Percentiles rank a stretch among this genome's conserved stretches.
Conservation (phyloP, 2,888 invertebrate species). For the Andrena hattorfiana region DNA sequence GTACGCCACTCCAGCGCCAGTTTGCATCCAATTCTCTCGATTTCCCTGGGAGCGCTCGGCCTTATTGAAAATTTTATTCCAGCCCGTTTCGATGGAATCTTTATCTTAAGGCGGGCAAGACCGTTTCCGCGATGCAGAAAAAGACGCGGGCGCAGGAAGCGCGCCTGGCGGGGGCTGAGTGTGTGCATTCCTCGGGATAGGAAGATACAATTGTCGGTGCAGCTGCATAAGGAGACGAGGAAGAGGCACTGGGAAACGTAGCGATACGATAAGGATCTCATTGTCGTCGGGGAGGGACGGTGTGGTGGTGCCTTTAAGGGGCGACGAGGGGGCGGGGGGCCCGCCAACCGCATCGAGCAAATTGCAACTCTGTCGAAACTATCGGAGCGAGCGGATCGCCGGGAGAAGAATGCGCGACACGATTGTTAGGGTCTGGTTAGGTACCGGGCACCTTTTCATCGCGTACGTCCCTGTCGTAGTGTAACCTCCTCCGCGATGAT, state of each 20-base stretch:
- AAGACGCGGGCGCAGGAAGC: not conserved
- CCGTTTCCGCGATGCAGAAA: conserved; percentile 3
- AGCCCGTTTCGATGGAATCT: conserved; percentile 29
- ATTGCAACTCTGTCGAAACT: conserved; percentile 83
- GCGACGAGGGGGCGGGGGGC: conserved; percentile 5
- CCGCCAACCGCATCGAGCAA: conserved; percentile 78
- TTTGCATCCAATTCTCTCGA: conserved; percentile 25
- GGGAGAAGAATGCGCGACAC: conserved; percentile 83
- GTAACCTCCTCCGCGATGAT: conserved; percentile 73
- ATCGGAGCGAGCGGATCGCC: conserved; percentile 79
- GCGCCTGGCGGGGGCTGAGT: not conserved
- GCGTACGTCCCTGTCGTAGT: conserved; percentile 68
- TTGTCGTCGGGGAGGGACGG: conserved; percentile 62
- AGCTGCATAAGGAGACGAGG: conserved; percentile 44
- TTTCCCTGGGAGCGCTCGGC: not conserved
- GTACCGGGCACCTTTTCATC: conserved; percentile 73
- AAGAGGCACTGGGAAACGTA: conserved; percentile 48
- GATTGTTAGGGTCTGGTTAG: conserved; percentile 77
- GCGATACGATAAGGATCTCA: conserved; percentile 70
- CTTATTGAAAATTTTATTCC: conserved; percentile 34
- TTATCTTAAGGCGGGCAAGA: not conserved
- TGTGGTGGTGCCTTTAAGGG: conserved; percentile 68
- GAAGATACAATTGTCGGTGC: conserved; percentile 44
- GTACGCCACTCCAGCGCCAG: not conserved
- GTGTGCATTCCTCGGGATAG: conserved; percentile 17